Percentiles rank a stretch among this genome's conserved stretches.
These are phyloP conservation scores for Poecilia picta DNA, from an alignment of 2,797 vertebrate species.

Conservation along the genomic window DNA sequence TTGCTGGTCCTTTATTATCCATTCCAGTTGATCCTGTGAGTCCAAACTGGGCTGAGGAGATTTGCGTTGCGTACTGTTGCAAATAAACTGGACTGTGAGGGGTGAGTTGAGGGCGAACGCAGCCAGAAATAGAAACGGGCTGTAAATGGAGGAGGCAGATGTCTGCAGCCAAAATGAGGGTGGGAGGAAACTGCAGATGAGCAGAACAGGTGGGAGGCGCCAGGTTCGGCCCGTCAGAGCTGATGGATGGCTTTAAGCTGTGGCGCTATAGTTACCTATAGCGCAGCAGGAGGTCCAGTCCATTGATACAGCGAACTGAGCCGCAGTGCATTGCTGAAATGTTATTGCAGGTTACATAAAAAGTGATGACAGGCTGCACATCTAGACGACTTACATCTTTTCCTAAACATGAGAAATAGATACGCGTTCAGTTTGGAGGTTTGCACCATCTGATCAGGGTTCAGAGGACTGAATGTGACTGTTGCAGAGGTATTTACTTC, in stretches of 20 bases:
- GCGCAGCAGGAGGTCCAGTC: conserved; percentile 17
- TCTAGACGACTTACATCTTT: neutral
- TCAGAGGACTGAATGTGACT: neutral
- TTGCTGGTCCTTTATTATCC: conserved; percentile 17
- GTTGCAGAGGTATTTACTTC: neutral
- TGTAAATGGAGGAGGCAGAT: conserved; percentile 81
- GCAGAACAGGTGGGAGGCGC: conserved; percentile 57
- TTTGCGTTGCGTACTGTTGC: conserved; percentile 49
- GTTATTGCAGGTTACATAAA: neutral
- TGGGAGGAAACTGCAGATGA: conserved; percentile 71
- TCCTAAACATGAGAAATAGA: neutral
- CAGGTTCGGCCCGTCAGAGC: conserved; percentile 27
- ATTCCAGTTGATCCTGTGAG: neutral
- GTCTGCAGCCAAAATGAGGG: conserved; percentile 70
- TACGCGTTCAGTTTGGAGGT: neutral
- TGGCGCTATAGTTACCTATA: conserved; percentile 35
- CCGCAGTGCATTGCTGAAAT: conserved; percentile 16
- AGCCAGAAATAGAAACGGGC: conserved; percentile 77
- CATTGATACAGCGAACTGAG: conserved; percentile 13
- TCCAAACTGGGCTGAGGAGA: conserved; percentile 10
- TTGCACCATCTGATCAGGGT: neutral
- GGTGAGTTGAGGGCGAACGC: conserved; percentile 7
- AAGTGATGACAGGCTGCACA: conserved; percentile 20
- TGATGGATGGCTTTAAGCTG: conserved; percentile 54
- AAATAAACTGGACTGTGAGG: conserved; percentile 55